Conservation (phyloP, 2,797 vertebrate species). For the Argentina silus region DNA sequence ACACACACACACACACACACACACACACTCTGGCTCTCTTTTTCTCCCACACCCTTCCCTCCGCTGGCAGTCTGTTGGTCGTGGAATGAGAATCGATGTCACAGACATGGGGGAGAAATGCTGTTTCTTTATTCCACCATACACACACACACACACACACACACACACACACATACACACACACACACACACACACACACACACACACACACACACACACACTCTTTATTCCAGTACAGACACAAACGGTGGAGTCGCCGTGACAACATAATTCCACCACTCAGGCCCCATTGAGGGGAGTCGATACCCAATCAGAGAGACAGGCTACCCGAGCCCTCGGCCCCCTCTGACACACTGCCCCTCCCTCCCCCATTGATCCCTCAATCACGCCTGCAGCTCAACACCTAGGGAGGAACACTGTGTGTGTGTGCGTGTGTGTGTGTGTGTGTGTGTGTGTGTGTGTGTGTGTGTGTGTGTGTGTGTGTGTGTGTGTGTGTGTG, state of each 20-base stretch:
- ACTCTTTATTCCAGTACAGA: slow-evolving; percentile 75
- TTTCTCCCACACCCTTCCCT: slow-evolving; percentile 30
- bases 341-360: slow-evolving; percentile 75
- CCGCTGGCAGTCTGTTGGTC: slow-evolving; percentile 52
- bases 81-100: slow-evolving; percentile 74
- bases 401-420: slow-evolving; percentile 56
- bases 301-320: slow-evolving; percentile 85
- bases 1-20: slow-evolving; percentile 11
- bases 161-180: not conserved
- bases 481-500: slow-evolving; percentile 6
- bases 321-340: slow-evolving; percentile 78
- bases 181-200: too few relatives aligned
- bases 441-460: slow-evolving; percentile 28
- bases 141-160: slow-evolving; percentile 26
- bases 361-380: slow-evolving; percentile 81
- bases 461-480: not conserved
- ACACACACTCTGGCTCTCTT: slow-evolving; percentile 11
- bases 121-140: slow-evolving; percentile 33
- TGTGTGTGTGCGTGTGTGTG: slow-evolving; percentile 32
- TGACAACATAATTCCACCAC: slow-evolving; percentile 89
- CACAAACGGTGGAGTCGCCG: slow-evolving; percentile 83
- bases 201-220: slow-evolving; percentile 31
- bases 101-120: slow-evolving; percentile 61
- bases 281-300: slow-evolving; percentile 82
- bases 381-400: slow-evolving; percentile 78